These are phyloP conservation scores for Tryphoninae sp. DNA, from an alignment of 2,888 invertebrate genomes.

Conservation along the genomic window DNA sequence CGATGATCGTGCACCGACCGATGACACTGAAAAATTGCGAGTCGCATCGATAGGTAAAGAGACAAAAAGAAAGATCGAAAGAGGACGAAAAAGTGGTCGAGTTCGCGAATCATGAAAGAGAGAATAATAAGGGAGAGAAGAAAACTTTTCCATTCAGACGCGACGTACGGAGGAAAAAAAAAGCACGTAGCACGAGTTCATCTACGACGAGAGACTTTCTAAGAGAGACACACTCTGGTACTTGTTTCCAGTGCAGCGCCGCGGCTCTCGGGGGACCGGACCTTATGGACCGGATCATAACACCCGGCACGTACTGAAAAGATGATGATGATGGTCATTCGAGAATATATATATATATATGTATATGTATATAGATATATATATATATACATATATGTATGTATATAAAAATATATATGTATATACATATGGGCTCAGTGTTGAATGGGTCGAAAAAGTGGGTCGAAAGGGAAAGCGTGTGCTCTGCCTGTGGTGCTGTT, in stretches of 20 bases:
- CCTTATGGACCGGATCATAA: conserved; percentile 56
- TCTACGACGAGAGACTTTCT: conserved; percentile 46
- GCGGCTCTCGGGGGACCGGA: conserved; percentile 38
- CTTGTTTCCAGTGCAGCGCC: conserved; percentile 47
- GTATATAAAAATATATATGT: background rate
- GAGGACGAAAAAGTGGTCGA: background rate
- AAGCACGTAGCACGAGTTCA: conserved; percentile 12
- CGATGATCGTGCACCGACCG: background rate
- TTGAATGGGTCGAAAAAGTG: conserved; percentile 63
- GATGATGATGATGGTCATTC: conserved; percentile 59
- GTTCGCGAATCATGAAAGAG: background rate
- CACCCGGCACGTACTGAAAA: conserved; percentile 51
- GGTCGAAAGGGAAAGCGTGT: conserved; percentile 68
- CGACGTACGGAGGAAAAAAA: conserved; percentile 1
- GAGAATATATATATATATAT: conserved; percentile 21
- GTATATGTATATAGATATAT: conserved; percentile 17
- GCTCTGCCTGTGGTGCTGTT: conserved; percentile 53
- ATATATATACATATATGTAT: background rate
- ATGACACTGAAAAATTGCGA: background rate
- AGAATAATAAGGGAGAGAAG: conserved; percentile 22
- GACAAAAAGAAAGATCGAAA: background rate
- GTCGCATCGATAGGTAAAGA: background rate
- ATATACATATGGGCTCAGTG: conserved; percentile 35
- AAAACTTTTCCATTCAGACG: conserved; percentile 36
- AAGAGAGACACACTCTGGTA: conserved; percentile 25